Base-by-base conservation (phyloP, 2,888 invertebrate genomes). In the Melinopterus prodromus region DNA sequence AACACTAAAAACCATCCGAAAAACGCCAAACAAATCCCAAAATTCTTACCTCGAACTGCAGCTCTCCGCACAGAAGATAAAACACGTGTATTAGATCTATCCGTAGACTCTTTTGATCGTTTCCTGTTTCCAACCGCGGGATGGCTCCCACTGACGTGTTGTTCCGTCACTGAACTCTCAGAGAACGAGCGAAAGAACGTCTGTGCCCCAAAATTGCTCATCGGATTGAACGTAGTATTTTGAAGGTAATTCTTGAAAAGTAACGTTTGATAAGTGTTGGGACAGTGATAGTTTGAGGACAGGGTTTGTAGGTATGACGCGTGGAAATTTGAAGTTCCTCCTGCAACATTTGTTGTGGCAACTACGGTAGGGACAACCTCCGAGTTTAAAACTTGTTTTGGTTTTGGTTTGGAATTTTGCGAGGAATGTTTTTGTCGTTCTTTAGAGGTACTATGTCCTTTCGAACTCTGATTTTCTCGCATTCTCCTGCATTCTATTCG, bases 121-220 rank as follows among this genome's bases (percentile, higher is more conserved):
- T 53, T 53, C 53, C 12, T 53, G 5, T 53, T 53, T 9, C 53
- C 53, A 53, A 53, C 53, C 1, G 12, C 53, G 9, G 53, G 37
- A 74, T 36, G 74, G 37, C 35, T 35, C 35, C 37, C 37, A 74
- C 35, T 36, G 37, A 36, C 37, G 6, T 35, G 74, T 6, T n/a
- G 74, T 5, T 74, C 74, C 35, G 37, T 36, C n/a, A 74, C 36
- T 6, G 74, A 74, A 74, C 26, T 36, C 36, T 35, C 35, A 7
- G 74, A 74, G 7, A 74, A 74, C 36, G 74, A 74, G 35, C 74
- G 35, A 36, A n/a, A 37, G 74, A 74, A 74, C n/a, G 37, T 15
- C n/a, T 36, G 12, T 4, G 74, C 74, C 35, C 26, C 71, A 15
- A 26, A 71, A 71, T 71, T 14, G 37, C n/a, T 74, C n/a, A 36